Evolutionary conservation across 2,797 vertebrate genomes (phyloP), one percentile per base, ranked within the genome.

Genomic region (Melanotaenia trifasciata): DNA sequence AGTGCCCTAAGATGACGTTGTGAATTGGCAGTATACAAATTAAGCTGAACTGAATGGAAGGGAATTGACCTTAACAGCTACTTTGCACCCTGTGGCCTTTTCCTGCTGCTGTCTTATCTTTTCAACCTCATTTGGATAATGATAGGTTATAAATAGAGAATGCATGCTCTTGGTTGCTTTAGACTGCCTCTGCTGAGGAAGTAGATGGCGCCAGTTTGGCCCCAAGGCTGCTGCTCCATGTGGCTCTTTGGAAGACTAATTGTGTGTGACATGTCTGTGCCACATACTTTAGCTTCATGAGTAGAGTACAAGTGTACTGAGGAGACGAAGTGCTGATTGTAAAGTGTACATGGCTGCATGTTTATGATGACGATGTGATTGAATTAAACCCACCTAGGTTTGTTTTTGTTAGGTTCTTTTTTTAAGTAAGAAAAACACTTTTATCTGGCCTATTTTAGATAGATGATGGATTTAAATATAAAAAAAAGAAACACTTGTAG

Each of bases 61-160:
- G 18, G 40, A 18, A 32, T 38, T 59, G 18, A 30, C 57, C 33
- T 57, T 3, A 50, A 33, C 22, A 82, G 12, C 13, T 32, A 53
- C 18, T 72, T n/a, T 71, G 24, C 36, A 56, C 53, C 40, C 30
- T 60, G 58, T 57, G 70, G 26, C 33, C 71, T 73, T 85, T 82
- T 83, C 68, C 71, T 85, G 32, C 56, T 64, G 47, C 77, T 79
- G 69, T 84, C 88, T 89, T 85, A 87, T 91, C 84, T 72, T 78
- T 78, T 86, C 70, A 78, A 65, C 45, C 56, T 88, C 71, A 66
- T 88, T 89, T 80, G 64, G 79, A 88, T 79, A 84, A 85, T 82
- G 85, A 78, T 75, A 72, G 59, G 72, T 70, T 92, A 92, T 88
- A 89, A 89, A 92, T 92, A 93, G 91, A 84, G 57, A 36, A 47